A percentile compares a stretch with the other conserved stretches of the same genome.
Conservation (phyloP, 2,113 vertebrate species). For the Odontophorus gujanensis region DNA sequence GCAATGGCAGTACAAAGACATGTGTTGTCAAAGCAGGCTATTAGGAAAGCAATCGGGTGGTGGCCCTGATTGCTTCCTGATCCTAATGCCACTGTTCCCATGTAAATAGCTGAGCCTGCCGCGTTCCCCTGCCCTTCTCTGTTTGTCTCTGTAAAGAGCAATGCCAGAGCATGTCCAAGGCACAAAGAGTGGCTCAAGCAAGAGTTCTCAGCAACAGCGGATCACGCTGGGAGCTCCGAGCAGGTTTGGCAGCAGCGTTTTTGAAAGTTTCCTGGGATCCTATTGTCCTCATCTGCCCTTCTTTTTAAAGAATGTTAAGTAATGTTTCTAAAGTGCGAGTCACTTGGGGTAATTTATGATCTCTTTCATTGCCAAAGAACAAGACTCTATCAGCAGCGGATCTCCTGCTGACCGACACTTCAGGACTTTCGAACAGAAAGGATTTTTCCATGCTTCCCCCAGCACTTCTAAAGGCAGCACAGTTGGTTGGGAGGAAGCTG, state of each 20-base stretch:
- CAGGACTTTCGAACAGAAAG: background rate
- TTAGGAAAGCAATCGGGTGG: background rate
- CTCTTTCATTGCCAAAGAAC: background rate
- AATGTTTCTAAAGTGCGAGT: constrained; percentile 35
- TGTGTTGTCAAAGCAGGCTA: background rate
- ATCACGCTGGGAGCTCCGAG: background rate
- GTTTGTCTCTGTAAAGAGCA: constrained; percentile 28
- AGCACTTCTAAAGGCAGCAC: background rate
- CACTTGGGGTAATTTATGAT: constrained; percentile 49
- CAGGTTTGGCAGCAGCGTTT: constrained; percentile 33
- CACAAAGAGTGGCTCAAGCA: constrained; percentile 24
- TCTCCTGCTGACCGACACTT: constrained; percentile 21
- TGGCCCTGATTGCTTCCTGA: constrained; percentile 20
- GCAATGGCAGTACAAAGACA: constrained; percentile 23
- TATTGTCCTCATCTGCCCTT: constrained; percentile 40
- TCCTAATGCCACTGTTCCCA: background rate
- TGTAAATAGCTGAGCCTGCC: background rate
- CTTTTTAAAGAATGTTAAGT: constrained; percentile 33
- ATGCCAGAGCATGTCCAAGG: background rate
- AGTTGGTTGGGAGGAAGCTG: background rate
- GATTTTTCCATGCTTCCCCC: background rate
- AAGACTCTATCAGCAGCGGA: background rate
- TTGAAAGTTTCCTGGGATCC: constrained; percentile 42
- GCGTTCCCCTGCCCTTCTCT: background rate
- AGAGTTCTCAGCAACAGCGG: constrained; percentile 41